Percentiles rank a stretch among this genome's conserved stretches.
Conservation (phyloP, 1,140 invertebrate species). For the Monomorium pharaonis region DNA sequence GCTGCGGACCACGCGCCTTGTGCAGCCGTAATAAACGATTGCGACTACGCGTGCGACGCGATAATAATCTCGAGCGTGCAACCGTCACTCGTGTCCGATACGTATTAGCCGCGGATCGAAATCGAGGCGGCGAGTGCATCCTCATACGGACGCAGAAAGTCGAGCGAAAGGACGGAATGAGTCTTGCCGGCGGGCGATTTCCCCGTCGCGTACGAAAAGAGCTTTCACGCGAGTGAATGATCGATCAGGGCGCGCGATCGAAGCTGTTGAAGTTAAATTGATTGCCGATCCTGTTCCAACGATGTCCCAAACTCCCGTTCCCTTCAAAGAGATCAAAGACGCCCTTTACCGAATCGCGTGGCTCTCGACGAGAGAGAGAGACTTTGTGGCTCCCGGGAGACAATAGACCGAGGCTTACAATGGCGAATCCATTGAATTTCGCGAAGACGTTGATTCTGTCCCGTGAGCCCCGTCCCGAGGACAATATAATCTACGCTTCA, state of each 20-base stretch:
- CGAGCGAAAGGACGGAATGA: slow-evolving; percentile 52
- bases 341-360: background rate
- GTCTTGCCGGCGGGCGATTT: slow-evolving; percentile 54
- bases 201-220: slow-evolving; percentile 56
- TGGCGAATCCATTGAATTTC: background rate
- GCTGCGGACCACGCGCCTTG: background rate
- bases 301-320: background rate
- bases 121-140: slow-evolving; percentile 16
- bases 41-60: background rate
- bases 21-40: background rate
- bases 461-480: background rate
- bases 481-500: slow-evolving; percentile 22
- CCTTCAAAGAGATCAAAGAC: background rate
- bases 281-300: slow-evolving; percentile 12
- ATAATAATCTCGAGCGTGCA: background rate
- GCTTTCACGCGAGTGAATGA: slow-evolving; percentile 53
- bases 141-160: slow-evolving; percentile 55
- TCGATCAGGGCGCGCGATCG: slow-evolving; percentile 56
- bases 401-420: slow-evolving; percentile 1
- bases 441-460: background rate
- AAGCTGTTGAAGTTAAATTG: slow-evolving; percentile 35
- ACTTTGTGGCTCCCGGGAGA: background rate
- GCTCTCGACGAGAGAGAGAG: background rate
- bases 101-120: background rate
- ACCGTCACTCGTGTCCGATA: background rate